Evolutionary conservation across 92 coral and sea anemone species (phyloP), one percentile per base, ranked within the genome.

Genomic region (Umimayanthus kanabou): DNA sequence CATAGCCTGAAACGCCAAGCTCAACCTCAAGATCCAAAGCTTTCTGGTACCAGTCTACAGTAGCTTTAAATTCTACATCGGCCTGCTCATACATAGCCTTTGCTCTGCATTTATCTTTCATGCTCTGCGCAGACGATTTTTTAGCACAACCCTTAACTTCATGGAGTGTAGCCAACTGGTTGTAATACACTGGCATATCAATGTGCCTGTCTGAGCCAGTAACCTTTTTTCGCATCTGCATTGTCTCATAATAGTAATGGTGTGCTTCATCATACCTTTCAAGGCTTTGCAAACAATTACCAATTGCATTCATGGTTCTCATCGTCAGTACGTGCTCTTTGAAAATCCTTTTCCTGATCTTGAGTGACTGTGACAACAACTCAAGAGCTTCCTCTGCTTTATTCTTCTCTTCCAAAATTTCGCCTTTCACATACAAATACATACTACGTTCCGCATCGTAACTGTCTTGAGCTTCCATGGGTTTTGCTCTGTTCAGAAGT

Each of bases 221-320:
- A 22, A 80, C 73, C 25, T 80, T 55, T 2, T 53, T 26, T 29
- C 84, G 70, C 84, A 80, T 80, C 39, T 61, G 23, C 71, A 64
- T 81, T 30, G 85, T 61, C 39, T 64, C 4, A 23, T 64, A 22
- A 23, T 81, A 81, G 39, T 81, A 81, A 1, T 15, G 2, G 20
- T 64, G 58, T 39, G 85, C 85, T 64, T 81, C 85, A 0, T 81
- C 85, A 39, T 61, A 81, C 53, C 85, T 81, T 18, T 81, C 75
- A 81, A 81, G 85, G 20, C 20, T 7, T 69, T 81, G 85, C 28
- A 81, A 39, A 23, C 73, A 61, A 45, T 81, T 81, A 25, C 85
- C 85, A 61, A 81, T 81, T 37, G 50, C 74, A 81, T 81, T 81
- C 85, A 81, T 81, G 50, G 85, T 81, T 61, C 85, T 78, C 55